Evolutionary conservation across 2,113 vertebrate species (phyloP).

Genomic region (Oxyura jamaicensis): DNA sequence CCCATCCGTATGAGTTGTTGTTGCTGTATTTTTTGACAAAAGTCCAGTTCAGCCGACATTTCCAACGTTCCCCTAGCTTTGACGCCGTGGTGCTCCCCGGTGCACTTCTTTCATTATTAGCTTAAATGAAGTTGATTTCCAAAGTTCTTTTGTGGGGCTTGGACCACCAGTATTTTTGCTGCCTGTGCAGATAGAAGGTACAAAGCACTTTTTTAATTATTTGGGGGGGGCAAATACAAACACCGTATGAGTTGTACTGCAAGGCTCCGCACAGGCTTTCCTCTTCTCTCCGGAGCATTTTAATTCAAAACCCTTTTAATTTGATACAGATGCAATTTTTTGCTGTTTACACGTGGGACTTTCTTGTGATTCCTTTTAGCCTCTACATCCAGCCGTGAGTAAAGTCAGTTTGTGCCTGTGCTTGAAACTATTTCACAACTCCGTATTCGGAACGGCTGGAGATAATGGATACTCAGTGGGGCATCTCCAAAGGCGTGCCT

Average conservation of each 20-base stretch:
- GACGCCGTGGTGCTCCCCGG: neutral
- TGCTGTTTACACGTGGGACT: neutral
- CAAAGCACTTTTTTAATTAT: neutral
- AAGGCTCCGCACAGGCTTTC: neutral
- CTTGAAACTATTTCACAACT: conserved; percentile 16
- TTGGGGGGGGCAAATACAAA: too few species aligned
- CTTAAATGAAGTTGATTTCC: neutral
- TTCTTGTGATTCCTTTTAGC: neutral
- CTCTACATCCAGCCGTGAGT: conserved; percentile 10
- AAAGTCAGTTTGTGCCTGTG: conserved; percentile 9
- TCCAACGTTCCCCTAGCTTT: neutral
- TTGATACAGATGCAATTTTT: neutral
- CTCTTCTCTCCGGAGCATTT: neutral
- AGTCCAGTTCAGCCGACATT: neutral
- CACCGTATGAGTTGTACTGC: neutral
- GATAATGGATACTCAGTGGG: conserved; percentile 13
- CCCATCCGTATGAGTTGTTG: neutral
- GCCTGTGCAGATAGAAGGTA: neutral
- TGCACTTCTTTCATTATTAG: neutral
- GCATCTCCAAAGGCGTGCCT: neutral
- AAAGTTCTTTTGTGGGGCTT: neutral
- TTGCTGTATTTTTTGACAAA: neutral
- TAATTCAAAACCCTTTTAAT: conserved; percentile 15
- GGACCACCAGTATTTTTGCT: neutral
- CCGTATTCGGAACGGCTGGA: neutral